Conservation (phyloP, 2,888 invertebrate genomes). For the Scaptomyza caliginosa region DNA sequence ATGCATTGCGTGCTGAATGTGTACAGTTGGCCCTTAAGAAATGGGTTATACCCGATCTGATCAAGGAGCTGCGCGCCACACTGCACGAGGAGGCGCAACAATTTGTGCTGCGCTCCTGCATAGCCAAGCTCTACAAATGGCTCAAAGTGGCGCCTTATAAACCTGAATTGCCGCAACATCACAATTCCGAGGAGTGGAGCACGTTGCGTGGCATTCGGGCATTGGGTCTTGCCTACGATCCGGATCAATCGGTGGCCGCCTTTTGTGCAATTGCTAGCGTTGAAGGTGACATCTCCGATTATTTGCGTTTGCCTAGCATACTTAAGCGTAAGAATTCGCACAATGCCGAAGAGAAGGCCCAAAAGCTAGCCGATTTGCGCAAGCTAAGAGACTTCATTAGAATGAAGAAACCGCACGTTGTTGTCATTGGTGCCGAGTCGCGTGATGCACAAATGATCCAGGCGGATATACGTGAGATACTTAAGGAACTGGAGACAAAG, state of each 20-base stretch:
- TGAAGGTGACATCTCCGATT: slow-evolving; percentile 96
- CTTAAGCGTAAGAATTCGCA: slow-evolving; percentile 91
- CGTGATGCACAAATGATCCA: slow-evolving; percentile 93
- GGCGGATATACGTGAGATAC: slow-evolving; percentile 90
- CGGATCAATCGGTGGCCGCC: slow-evolving; percentile 92
- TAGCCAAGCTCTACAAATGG: slow-evolving; percentile 95
- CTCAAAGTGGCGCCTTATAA: slow-evolving; percentile 92
- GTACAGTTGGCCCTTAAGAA: slow-evolving; percentile 94
- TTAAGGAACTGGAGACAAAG: slow-evolving; percentile 90
- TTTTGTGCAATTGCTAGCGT: slow-evolving; percentile 94
- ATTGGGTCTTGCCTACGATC: slow-evolving; percentile 94
- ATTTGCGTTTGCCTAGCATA: slow-evolving; percentile 93
- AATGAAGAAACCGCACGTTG: slow-evolving; percentile 96
- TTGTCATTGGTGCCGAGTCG: slow-evolving; percentile 95
- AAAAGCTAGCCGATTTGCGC: slow-evolving; percentile 88
- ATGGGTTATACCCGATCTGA: slow-evolving; percentile 94
- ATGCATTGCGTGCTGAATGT: slow-evolving; percentile 93
- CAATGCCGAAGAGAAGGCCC: slow-evolving; percentile 87
- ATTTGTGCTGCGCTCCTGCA: slow-evolving; percentile 92
- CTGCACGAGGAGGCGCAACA: slow-evolving; percentile 95
- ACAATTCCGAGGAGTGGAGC: slow-evolving; percentile 97
- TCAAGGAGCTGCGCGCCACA: slow-evolving; percentile 92
- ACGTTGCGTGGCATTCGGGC: slow-evolving; percentile 90
- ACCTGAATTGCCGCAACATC: slow-evolving; percentile 88
- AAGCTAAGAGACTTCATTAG: slow-evolving; percentile 92